These are phyloP conservation scores for Metalampra italica DNA, from an alignment of 2,888 invertebrate genomes.

Conservation along the genomic window DNA sequence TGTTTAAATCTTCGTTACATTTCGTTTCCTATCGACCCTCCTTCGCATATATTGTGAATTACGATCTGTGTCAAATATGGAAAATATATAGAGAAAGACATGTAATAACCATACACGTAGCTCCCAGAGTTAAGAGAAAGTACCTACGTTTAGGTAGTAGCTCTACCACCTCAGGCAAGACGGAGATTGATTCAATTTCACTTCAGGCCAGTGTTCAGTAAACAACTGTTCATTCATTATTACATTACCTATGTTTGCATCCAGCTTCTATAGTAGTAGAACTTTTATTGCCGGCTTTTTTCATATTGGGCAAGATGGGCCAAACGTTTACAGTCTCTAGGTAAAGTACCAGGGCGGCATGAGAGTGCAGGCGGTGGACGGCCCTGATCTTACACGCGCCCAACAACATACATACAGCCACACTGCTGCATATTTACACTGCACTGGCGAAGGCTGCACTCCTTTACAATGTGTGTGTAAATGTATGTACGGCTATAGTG, in stretches of 20 bases:
- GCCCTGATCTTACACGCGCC: slow-evolving; percentile 62
- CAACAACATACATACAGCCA: slow-evolving; percentile 22
- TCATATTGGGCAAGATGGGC: slow-evolving; percentile 10
- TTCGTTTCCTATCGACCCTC: too few species aligned
- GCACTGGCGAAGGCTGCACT: slow-evolving; percentile 61
- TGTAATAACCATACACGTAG: too few species aligned
- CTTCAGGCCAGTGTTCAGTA: background rate
- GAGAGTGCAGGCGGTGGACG: slow-evolving; percentile 27
- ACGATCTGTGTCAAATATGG: too few species aligned
- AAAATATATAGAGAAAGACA: too few species aligned
- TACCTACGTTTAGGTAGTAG: too few species aligned
- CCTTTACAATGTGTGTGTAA: slow-evolving; percentile 51
- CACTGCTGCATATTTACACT: slow-evolving; percentile 43
- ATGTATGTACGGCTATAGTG: slow-evolving; percentile 29
- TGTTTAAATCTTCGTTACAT: too few species aligned
- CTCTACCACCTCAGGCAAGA: too few species aligned
- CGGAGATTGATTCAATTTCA: too few species aligned
- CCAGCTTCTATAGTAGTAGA: slow-evolving; percentile 1
- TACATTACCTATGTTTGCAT: too few species aligned
- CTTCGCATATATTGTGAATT: too few species aligned
- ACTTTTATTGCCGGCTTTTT: slow-evolving; percentile 12
- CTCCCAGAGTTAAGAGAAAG: too few species aligned
- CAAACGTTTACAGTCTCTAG: slow-evolving; percentile 33
- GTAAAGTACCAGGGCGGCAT: slow-evolving; percentile 55
- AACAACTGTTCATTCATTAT: too few species aligned